These are phyloP conservation scores for Acrocyrtus sp. DNA, from an alignment of 2,888 invertebrate species.

Conservation along the genomic window DNA sequence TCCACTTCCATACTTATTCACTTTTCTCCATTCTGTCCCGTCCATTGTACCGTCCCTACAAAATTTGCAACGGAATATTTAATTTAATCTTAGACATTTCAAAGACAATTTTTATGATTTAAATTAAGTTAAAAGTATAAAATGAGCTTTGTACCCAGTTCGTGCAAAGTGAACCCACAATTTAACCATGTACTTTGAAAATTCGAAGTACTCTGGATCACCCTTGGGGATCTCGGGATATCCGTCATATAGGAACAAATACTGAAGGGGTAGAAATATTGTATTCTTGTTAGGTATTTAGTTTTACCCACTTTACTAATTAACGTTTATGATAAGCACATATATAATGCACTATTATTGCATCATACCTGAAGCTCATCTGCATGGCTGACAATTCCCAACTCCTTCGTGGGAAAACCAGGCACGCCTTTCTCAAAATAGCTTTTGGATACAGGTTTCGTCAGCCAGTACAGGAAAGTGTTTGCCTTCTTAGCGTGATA, in stretches of 20 bases:
- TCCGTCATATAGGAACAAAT: constrained; percentile 17
- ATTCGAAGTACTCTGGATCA: constrained; percentile 15
- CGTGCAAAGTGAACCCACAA: constrained; percentile 16
- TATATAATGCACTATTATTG: too few relatives aligned
- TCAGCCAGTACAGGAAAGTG: constrained; percentile 23
- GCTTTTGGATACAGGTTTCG: constrained; percentile 19
- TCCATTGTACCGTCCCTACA: background rate
- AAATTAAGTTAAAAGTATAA: background rate
- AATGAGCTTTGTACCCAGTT: background rate
- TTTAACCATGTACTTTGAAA: constrained; percentile 15
- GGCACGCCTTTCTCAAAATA: constrained; percentile 66
- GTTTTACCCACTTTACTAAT: background rate
- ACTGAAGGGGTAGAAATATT: constrained; percentile 6
- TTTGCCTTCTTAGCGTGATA: constrained; percentile 3
- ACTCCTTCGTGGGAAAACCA: constrained; percentile 3
- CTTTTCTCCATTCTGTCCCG: background rate
- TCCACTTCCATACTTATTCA: background rate
- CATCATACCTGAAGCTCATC: constrained; percentile 17
- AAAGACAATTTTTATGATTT: background rate
- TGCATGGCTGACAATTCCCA: constrained; percentile 6
- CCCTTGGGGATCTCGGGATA: constrained; percentile 16
- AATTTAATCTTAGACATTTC: background rate
- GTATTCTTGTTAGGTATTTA: too few relatives aligned
- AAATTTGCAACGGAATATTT: background rate
- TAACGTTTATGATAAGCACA: background rate